A percentile compares a stretch with the other conserved stretches of the same genome.
Conservation (phyloP, 2,797 vertebrate genomes). For the Ibycter americanus region DNA sequence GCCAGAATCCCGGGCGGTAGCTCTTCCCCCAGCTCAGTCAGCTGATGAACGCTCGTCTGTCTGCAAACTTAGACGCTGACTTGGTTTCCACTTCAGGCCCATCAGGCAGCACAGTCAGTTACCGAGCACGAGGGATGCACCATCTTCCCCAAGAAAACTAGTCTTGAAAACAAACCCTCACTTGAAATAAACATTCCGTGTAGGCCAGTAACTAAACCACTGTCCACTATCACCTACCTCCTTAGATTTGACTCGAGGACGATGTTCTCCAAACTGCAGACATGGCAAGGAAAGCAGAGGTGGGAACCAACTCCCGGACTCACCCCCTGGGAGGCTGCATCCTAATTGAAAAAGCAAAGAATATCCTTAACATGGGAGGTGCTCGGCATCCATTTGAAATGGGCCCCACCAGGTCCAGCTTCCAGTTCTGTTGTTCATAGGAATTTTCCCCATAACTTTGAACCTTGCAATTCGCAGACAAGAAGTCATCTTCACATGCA, state of each 20-base stretch:
- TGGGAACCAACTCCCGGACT: rapidly evolving
- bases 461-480: background rate
- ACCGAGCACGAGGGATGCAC: background rate
- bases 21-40: background rate
- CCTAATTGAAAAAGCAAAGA: background rate
- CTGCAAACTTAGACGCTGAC: background rate
- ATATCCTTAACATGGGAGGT: background rate
- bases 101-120: background rate
- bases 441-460: background rate
- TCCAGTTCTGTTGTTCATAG: background rate
- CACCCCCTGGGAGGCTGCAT: background rate
- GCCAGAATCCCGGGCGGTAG: background rate
- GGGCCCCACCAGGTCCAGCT: background rate
- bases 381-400: background rate
- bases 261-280: background rate
- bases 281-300: background rate
- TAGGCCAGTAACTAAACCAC: background rate
- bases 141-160: background rate
- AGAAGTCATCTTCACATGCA: background rate
- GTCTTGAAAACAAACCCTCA: background rate
- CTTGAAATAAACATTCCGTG: background rate
- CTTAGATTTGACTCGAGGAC: background rate
- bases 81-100: background rate
- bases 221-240: no score
- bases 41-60: background rate